Evolutionary conservation across 2,113 vertebrate species (phyloP).

Genomic region (Mus musculus): GRCm39 chr11:64848501-64849000

Average conservation of each 20-base stretch:
- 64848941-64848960: conserved; percentile 12
- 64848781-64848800: conserved; percentile 32
- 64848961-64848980: not conserved
- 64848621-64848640: not conserved
- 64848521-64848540: conserved; percentile 73
- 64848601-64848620: not conserved
- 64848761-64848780: not conserved
- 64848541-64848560: not conserved
- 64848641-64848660: not conserved
- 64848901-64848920: conserved; percentile 47
- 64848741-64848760: not conserved
- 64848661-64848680: not conserved
- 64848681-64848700: not conserved
- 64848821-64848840: not conserved
- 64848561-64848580: not conserved
- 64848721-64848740: not conserved
- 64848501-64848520: conserved; percentile 72
- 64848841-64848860: not conserved
- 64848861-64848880: conserved; percentile 29
- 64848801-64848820: conserved; percentile 12
- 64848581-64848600: not conserved
- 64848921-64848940: conserved; percentile 35
- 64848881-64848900: conserved; percentile 8
- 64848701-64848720: not conserved
- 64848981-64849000: not conserved